Evolutionary conservation across 1,140 invertebrate genomes (phyloP).

Genomic region (Ceratitis capitata): DNA sequence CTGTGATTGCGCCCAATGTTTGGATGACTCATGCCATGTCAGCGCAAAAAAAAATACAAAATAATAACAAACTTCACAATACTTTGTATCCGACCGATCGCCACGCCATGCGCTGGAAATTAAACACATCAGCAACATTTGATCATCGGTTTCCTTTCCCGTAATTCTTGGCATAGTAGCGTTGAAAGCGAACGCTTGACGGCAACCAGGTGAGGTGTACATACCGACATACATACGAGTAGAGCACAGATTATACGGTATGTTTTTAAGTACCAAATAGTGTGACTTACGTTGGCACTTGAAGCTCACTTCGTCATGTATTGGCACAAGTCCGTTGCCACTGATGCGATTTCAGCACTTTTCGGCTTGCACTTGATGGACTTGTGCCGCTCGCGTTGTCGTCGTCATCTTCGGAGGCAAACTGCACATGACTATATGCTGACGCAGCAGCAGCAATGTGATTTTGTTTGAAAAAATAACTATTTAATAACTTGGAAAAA

Average conservation of each 20-base stretch:
- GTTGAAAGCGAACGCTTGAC: background rate
- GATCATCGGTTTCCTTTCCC: background rate
- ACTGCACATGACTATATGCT: background rate
- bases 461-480: background rate
- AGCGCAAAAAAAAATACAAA: background rate
- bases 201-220: background rate
- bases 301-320: background rate
- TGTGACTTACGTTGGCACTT: background rate
- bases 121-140: slow-evolving; percentile 13
- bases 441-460: background rate
- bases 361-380: background rate
- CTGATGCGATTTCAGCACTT: slow-evolving; percentile 29
- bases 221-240: no score
- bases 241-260: background rate
- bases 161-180: background rate
- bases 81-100: background rate
- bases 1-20: background rate
- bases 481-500: background rate
- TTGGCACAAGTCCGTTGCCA: slow-evolving; percentile 7
- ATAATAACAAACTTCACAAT: background rate
- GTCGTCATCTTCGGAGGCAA: background rate
- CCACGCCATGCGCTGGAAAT: background rate
- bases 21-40: background rate
- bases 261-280: background rate
- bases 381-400: background rate